These are phyloP conservation scores for Mellivora capensis DNA, from an alignment of 2,113 vertebrate species.

Conservation along the genomic window DNA sequence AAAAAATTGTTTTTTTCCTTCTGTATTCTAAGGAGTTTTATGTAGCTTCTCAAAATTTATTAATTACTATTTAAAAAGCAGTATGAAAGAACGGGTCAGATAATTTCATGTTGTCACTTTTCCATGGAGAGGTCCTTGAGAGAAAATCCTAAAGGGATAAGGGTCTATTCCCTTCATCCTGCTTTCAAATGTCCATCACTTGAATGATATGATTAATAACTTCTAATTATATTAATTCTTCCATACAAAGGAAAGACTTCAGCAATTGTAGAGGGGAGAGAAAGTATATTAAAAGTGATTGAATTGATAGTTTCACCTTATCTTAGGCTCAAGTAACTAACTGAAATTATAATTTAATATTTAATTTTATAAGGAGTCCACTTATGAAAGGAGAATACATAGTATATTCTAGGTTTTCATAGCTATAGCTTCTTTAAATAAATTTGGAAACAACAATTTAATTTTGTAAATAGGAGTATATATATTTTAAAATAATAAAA, in stretches of 20 bases:
- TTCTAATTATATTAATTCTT: slow-evolving; percentile 71
- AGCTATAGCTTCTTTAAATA: background rate
- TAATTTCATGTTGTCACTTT: background rate
- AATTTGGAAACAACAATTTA: background rate
- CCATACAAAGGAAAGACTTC: background rate
- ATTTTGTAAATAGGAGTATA: background rate
- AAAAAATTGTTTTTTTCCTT: slow-evolving; percentile 64
- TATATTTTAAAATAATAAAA: background rate
- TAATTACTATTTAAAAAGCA: background rate
- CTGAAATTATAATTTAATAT: slow-evolving; percentile 40
- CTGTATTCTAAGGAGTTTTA: slow-evolving; percentile 54
- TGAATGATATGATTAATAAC: slow-evolving; percentile 73
- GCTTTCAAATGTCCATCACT: slow-evolving; percentile 71
- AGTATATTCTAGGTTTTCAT: slow-evolving; percentile 6
- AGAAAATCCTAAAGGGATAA: slow-evolving; percentile 40
- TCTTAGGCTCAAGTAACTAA: slow-evolving; percentile 21
- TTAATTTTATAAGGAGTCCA: slow-evolving; percentile 29
- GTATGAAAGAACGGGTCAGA: background rate
- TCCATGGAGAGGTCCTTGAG: background rate
- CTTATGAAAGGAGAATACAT: background rate
- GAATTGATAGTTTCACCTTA: background rate
- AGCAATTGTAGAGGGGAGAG: slow-evolving; percentile 9
- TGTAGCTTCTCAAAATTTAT: slow-evolving; percentile 36
- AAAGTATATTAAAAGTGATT: slow-evolving; percentile 49
- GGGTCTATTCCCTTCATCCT: background rate